These are phyloP conservation scores for Diuraphis noxia DNA, from an alignment of 1,140 invertebrate species.

Conservation along the genomic window DNA sequence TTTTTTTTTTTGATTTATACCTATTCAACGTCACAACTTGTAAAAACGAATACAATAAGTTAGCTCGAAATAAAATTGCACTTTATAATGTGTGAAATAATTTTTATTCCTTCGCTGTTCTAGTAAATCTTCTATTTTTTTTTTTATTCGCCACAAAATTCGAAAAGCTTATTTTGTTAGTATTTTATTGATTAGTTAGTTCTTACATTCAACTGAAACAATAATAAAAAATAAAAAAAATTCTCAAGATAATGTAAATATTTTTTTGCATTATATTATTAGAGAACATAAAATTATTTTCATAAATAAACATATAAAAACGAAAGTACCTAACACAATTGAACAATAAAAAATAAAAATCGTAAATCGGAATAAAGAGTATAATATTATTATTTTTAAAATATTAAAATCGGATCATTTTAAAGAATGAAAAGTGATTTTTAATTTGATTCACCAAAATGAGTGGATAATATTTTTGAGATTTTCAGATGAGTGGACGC, in stretches of 20 bases:
- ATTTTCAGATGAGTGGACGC: neutral
- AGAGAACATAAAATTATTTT: neutral
- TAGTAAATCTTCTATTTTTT: neutral
- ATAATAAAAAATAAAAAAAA: constrained; percentile 4
- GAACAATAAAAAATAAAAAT: neutral
- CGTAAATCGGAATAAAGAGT: neutral
- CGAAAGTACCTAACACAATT: neutral
- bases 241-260: neutral
- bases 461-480: neutral
- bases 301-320: constrained; percentile 26
- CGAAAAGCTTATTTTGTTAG: neutral
- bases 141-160: neutral
- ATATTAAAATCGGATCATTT: neutral
- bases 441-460: neutral
- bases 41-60: neutral
- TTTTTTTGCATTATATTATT: neutral
- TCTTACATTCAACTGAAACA: neutral
- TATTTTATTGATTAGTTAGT: neutral
- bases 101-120: neutral
- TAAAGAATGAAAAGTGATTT: neutral
- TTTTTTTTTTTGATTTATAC: neutral
- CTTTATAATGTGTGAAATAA: too few species aligned
- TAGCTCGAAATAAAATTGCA: neutral
- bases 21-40: neutral
- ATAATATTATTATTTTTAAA: neutral